Evolutionary conservation across 1,140 invertebrate species (phyloP).

Genomic region (Diplogasteroides magnus): DNA sequence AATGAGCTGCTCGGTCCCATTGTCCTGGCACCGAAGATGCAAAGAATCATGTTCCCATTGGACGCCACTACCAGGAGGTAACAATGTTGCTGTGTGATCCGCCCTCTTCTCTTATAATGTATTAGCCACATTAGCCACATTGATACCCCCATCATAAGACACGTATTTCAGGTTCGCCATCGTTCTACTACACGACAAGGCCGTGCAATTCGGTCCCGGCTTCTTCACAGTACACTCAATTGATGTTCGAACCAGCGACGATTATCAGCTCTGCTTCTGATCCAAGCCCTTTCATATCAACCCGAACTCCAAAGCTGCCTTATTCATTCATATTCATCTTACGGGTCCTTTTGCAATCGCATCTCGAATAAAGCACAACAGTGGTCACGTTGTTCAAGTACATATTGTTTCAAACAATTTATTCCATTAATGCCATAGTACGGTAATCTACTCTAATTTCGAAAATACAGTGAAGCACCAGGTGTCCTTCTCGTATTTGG

Average conservation of each 20-base stretch:
- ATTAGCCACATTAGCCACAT: neutral
- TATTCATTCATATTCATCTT: too few relatives aligned
- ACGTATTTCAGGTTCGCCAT: conserved; percentile 21
- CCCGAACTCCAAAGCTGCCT: too few relatives aligned
- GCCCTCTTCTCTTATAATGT: neutral
- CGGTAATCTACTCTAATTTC: too few relatives aligned
- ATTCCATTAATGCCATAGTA: too few relatives aligned
- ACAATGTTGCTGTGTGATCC: too few relatives aligned
- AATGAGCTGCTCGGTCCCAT: conserved; percentile 25
- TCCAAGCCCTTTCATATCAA: neutral
- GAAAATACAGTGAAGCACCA: too few relatives aligned
- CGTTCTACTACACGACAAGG: conserved; percentile 24
- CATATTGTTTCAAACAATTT: too few relatives aligned
- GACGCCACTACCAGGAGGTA: conserved; percentile 8
- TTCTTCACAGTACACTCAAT: conserved; percentile 20
- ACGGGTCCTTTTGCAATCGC: too few relatives aligned
- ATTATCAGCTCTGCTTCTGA: conserved; percentile 18
- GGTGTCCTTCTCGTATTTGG: too few relatives aligned
- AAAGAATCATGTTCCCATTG: conserved; percentile 17
- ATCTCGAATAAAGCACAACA: too few relatives aligned
- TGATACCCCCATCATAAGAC: too few relatives aligned
- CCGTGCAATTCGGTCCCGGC: conserved; percentile 21
- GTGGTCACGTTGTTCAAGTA: too few relatives aligned
- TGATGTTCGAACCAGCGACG: conserved; percentile 12
- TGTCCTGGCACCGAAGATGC: conserved; percentile 8